phyloP scores from a whole-genome alignment of 2,113 vertebrate species.

The Xiphophorus hellerii region DNA sequence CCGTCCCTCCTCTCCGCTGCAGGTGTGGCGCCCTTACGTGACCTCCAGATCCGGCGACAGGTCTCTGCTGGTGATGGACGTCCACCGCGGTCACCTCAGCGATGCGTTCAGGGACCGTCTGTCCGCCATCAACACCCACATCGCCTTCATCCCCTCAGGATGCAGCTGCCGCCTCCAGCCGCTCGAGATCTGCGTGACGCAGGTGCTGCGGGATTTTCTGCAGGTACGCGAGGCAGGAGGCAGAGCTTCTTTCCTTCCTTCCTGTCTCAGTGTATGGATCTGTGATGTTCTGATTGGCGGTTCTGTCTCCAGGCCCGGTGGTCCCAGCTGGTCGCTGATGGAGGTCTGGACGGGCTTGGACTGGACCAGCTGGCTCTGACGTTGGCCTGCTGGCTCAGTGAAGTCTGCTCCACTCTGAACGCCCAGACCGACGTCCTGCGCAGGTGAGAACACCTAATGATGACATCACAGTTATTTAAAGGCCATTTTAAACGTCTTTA shows the following conservation, averaged over 20 bases:
- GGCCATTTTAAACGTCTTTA: not conserved
- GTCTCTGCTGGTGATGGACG: slow-evolving; percentile 86
- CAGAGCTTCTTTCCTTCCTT: not conserved
- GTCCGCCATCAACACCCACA: slow-evolving; percentile 63
- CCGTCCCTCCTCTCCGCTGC: not conserved
- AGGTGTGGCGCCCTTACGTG: slow-evolving; percentile 83
- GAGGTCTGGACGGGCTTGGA: slow-evolving; percentile 74
- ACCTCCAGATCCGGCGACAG: slow-evolving; percentile 56
- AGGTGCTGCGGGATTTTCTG: slow-evolving; percentile 86
- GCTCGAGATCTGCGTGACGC: slow-evolving; percentile 85
- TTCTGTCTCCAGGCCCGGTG: slow-evolving; percentile 82
- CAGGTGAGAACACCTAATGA: slow-evolving; percentile 47
- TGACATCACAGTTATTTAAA: not conserved
- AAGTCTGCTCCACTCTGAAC: slow-evolving; percentile 79
- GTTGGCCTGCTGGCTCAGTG: slow-evolving; percentile 88
- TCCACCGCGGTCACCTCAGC: slow-evolving; percentile 82
- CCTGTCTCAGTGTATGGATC: not conserved
- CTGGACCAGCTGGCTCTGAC: slow-evolving; percentile 78
- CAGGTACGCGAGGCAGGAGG: slow-evolving; percentile 59
- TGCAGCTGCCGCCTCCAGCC: slow-evolving; percentile 88
- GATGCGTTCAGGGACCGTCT: slow-evolving; percentile 81
- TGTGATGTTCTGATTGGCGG: not conserved
- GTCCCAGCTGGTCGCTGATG: slow-evolving; percentile 76
- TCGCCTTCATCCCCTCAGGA: slow-evolving; percentile 83
- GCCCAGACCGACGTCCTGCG: slow-evolving; percentile 78